Conservation (phyloP, 2,888 invertebrate genomes). For the Drosophila pegasa region DNA sequence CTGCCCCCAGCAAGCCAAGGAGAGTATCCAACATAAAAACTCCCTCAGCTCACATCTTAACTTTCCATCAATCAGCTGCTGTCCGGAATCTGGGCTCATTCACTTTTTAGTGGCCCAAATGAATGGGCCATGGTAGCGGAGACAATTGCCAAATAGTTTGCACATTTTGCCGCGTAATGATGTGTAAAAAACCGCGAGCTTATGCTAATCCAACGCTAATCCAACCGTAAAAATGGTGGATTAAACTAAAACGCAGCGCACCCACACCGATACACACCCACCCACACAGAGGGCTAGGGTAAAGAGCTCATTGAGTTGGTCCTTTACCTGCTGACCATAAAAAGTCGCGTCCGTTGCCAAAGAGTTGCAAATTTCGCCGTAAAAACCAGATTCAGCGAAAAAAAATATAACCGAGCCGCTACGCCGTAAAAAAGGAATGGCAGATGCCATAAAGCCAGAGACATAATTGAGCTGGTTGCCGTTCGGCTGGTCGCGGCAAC, state of each 20-base stretch:
- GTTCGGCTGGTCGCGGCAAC: conserved; percentile 41
- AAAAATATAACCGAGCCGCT: conserved; percentile 22
- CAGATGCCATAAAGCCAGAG: conserved; percentile 37
- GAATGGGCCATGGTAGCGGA: conserved; percentile 8
- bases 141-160: not conserved
- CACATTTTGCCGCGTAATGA: conserved; percentile 20
- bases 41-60: no score
- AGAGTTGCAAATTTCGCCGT: conserved; percentile 71
- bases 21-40: no score
- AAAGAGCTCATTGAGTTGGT: conserved; percentile 37
- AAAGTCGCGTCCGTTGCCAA: conserved; percentile 60
- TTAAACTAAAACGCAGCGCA: conserved; percentile 56
- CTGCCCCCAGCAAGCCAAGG: no score
- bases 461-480: conserved; percentile 61
- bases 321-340: conserved; percentile 65
- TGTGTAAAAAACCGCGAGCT: conserved; percentile 67
- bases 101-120: conserved; percentile 53
- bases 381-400: conserved; percentile 72
- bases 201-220: conserved; percentile 73
- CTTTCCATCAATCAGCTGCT: not conserved
- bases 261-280: conserved; percentile 2
- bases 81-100: conserved; percentile 31
- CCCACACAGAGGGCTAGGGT: not conserved
- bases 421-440: conserved; percentile 38
- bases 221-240: conserved; percentile 79